A percentile compares a stretch with the other conserved stretches of the same genome.
Evolutionary conservation across 2,888 invertebrate species (phyloP).

Genomic region (Euzophera pinguis): DNA sequence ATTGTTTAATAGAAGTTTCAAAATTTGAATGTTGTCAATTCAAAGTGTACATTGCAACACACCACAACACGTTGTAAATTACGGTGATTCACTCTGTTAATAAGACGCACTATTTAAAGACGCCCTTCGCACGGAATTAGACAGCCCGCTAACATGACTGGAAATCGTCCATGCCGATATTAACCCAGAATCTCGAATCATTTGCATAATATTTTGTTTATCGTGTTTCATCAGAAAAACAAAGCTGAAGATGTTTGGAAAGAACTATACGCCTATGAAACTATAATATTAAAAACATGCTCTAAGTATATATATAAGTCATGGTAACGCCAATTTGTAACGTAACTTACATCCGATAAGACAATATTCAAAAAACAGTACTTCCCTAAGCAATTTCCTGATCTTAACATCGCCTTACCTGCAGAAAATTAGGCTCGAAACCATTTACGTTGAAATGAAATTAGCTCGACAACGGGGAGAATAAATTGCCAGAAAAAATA

Average conservation of each 20-base stretch:
- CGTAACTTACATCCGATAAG: too few species aligned
- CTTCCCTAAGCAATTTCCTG: too few species aligned
- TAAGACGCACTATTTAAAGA: constrained; percentile 59
- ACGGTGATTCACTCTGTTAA: constrained; percentile 43
- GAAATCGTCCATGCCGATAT: constrained; percentile 57
- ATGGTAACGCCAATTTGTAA: too few species aligned
- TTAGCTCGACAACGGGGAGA: constrained; percentile 55
- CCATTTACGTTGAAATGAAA: constrained; percentile 57
- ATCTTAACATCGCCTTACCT: too few species aligned
- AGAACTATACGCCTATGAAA: too few species aligned
- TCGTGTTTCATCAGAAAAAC: constrained; percentile 29
- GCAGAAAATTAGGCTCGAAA: constrained; percentile 21
- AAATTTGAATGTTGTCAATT: background rate
- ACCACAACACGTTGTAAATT: constrained; percentile 21
- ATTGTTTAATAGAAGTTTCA: too few species aligned
- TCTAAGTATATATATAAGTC: too few species aligned
- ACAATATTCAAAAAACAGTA: too few species aligned
- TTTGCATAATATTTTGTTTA: constrained; percentile 45
- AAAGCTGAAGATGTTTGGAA: constrained; percentile 29
- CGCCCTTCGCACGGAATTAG: constrained; percentile 57
- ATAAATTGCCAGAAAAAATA: constrained; percentile 71
- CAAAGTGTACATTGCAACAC: background rate
- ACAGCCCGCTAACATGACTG: constrained; percentile 38
- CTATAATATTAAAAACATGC: too few species aligned
- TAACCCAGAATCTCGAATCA: constrained; percentile 50